phyloP scores from a whole-genome alignment of 2,113 vertebrate genomes.

The human region DNA sequence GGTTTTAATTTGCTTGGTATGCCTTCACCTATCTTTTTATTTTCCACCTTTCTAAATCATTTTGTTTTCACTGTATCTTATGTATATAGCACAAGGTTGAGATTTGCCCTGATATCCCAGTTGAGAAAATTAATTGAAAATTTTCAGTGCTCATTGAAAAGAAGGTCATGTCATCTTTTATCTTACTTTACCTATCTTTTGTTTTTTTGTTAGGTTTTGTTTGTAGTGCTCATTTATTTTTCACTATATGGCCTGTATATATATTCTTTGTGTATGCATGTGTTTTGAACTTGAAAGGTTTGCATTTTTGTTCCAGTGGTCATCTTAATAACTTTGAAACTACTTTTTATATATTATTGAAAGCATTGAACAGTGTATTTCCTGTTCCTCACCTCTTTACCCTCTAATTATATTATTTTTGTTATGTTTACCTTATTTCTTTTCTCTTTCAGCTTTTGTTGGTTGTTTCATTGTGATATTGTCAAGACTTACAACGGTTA shows the following conservation, averaged over 20 bases:
- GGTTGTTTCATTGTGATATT: not conserved
- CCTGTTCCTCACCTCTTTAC: not conserved
- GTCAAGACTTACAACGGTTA: not conserved
- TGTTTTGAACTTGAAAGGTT: not conserved
- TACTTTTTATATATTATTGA: not conserved
- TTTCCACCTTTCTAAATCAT: not conserved
- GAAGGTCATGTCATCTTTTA: not conserved
- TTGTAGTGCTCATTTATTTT: not conserved
- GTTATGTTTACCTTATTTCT: not conserved
- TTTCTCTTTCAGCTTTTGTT: not conserved
- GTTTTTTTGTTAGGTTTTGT: not conserved
- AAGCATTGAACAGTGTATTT: not conserved
- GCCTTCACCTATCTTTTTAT: not conserved
- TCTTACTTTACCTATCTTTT: not conserved
- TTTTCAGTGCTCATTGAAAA: not conserved
- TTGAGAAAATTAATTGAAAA: not conserved
- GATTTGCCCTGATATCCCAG: not conserved
- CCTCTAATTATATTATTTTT: not conserved
- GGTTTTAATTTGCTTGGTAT: not conserved
- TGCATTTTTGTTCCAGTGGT: not conserved
- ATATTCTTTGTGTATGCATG: not conserved
- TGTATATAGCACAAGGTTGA: not conserved
- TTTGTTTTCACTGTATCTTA: not conserved
- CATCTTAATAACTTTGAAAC: not conserved
- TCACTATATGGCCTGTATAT: not conserved